These are phyloP conservation scores for Drosophila rubida DNA, from an alignment of 2,888 invertebrate species.

Conservation along the genomic window DNA sequence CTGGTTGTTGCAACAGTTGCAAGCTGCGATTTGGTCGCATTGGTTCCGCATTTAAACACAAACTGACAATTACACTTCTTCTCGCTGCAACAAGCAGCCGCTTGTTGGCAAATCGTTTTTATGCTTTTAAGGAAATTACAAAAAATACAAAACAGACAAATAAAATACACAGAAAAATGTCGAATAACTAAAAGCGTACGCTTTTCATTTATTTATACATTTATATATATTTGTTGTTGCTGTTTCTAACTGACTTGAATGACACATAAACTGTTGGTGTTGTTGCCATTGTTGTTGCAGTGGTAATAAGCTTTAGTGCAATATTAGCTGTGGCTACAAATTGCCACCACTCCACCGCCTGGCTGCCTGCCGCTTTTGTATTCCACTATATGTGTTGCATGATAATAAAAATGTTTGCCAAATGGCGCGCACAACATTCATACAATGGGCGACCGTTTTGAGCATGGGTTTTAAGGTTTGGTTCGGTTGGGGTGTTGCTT, in stretches of 20 bases:
- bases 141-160: constrained; percentile 21
- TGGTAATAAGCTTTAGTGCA: constrained; percentile 75
- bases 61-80: constrained; percentile 57
- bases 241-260: constrained; percentile 31
- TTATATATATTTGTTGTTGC: constrained; percentile 4
- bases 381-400: constrained; percentile 36
- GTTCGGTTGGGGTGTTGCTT: not conserved
- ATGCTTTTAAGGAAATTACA: constrained; percentile 76
- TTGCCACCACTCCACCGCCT: constrained; percentile 46
- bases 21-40: constrained; percentile 53
- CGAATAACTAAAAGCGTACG: constrained; percentile 14
- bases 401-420: constrained; percentile 79
- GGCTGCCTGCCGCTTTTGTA: constrained; percentile 35
- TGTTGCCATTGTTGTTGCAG: constrained; percentile 29
- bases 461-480: constrained; percentile 10
- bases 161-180: constrained; percentile 5
- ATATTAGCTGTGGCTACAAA: constrained; percentile 72
- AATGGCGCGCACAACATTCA: constrained; percentile 61
- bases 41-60: constrained; percentile 68
- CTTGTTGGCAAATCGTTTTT: constrained; percentile 75
- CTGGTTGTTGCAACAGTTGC: constrained; percentile 55
- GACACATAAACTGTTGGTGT: constrained; percentile 38
- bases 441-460: constrained; percentile 49
- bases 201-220: constrained; percentile 31
- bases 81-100: constrained; percentile 41